These are phyloP conservation scores for Periophthalmus modestus DNA, from an alignment of 2,113 vertebrate species.

Conservation along the genomic window DNA sequence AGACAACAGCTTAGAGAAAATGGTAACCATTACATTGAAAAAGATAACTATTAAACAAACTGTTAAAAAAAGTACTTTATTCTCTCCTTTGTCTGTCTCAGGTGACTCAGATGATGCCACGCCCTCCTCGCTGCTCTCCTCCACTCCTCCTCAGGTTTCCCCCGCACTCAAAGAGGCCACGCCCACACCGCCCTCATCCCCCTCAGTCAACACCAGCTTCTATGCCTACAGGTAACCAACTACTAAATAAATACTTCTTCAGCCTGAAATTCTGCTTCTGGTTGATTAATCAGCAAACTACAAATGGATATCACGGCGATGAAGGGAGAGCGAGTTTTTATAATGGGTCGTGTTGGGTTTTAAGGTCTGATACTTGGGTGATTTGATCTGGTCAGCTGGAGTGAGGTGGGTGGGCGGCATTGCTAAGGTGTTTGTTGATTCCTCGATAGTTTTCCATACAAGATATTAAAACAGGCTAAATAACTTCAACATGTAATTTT, in stretches of 20 bases:
- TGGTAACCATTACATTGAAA: neutral
- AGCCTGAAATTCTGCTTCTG: too few relatives aligned
- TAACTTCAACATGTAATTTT: neutral
- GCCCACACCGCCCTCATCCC: conserved; percentile 94
- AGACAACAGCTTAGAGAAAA: neutral
- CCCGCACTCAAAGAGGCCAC: conserved; percentile 91
- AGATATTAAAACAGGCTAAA: too few relatives aligned
- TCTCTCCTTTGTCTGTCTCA: conserved; percentile 52
- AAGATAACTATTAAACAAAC: neutral
- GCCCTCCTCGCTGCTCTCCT: conserved; percentile 85
- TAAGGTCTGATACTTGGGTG: too few relatives aligned
- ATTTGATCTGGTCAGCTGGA: too few relatives aligned
- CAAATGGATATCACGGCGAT: too few relatives aligned
- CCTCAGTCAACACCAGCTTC: conserved; percentile 87
- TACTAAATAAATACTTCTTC: neutral
- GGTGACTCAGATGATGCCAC: conserved; percentile 96
- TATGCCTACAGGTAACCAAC: conserved; percentile 81
- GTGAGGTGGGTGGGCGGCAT: too few relatives aligned
- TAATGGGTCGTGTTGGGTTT: too few relatives aligned
- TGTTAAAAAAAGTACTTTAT: neutral
- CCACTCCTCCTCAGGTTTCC: conserved; percentile 89
- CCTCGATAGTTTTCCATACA: too few relatives aligned
- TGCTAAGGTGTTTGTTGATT: too few relatives aligned
- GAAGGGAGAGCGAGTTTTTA: too few relatives aligned
- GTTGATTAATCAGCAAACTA: too few relatives aligned